phyloP scores from a whole-genome alignment of 1,140 invertebrate species.

The Caenorhabditis tropicalis region DNA sequence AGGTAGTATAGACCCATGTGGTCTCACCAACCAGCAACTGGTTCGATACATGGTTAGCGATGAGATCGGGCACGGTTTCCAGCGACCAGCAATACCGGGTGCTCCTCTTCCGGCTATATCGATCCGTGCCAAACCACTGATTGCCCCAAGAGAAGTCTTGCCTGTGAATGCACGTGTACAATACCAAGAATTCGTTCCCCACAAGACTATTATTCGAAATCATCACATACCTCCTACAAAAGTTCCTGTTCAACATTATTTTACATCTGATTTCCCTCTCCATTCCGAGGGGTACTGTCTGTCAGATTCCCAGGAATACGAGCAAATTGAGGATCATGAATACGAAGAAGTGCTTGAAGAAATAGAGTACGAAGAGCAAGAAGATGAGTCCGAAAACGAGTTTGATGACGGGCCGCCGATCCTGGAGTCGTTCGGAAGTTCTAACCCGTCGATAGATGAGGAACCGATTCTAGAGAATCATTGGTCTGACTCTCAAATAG shows the following conservation, averaged over 20 bases:
- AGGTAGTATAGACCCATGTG: neutral
- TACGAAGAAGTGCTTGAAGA: neutral
- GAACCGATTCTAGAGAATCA: too few relatives aligned
- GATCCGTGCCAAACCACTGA: neutral
- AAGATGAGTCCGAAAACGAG: neutral
- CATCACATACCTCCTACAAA: neutral
- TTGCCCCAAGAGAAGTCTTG: too few relatives aligned
- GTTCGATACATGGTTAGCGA: constrained; percentile 38
- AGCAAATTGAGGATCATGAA: too few relatives aligned
- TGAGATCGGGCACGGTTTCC: neutral
- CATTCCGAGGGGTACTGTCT: too few relatives aligned
- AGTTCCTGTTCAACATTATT: neutral
- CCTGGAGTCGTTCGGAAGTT: neutral
- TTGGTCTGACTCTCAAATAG: too few relatives aligned
- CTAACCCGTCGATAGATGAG: neutral
- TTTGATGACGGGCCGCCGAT: neutral
- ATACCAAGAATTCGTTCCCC: too few relatives aligned
- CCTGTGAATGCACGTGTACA: too few relatives aligned
- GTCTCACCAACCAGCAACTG: constrained; percentile 20
- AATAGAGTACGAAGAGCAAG: neutral
- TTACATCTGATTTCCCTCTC: neutral
- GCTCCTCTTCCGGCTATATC: neutral
- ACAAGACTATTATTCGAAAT: neutral
- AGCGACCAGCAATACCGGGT: neutral
- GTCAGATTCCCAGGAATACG: too few relatives aligned